Base-by-base conservation (phyloP, 2,888 invertebrate genomes). In the Drosophila bunnanda region DNA sequence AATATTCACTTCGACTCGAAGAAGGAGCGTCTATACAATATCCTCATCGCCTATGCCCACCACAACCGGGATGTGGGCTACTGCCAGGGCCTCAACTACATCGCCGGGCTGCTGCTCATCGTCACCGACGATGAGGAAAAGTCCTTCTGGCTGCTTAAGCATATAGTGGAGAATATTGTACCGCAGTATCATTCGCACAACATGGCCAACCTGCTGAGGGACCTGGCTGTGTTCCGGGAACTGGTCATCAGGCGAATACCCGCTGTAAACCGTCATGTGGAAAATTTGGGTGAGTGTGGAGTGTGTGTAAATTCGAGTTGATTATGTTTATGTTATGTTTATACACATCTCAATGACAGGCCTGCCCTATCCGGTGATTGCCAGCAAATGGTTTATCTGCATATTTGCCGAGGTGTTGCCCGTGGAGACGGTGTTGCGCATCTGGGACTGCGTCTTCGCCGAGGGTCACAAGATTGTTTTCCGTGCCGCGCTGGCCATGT, bases 371-470 rank as follows among this genome's bases (percentile, higher is more conserved):
- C 96, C 97, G 59, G 96, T 98, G 67, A 96, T 98, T 84, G 96
- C 96, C 32, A 98, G 98, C 67, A 98, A 98, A 93, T 98, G 98
- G 98, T 98, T 98, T 91, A 96, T 98, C 83, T 98, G 98, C 91
- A 93, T 98, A 56, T 98, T 96, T 93, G 97, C 97, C 57, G 98
- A 98, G 93, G 98, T 98, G 60, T 93, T 98, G 70, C 98, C 98
- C 1, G 96, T 97, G 67, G 98, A 98, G 95, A 98, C 98, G 9
- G 98, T 98, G 44, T 93, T 98, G 25, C 94, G 98, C 89, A 96
- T 98, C 92, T 98, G 98, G 98, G 98, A 99, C 92, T 98, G 98
- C 90, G 93, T 98, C 69, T 98, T 99, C 93, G 96, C 96, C 84
- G 98, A 99, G 93, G 98, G 98, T 46, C 96, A 96, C 69, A 98